Conservation (phyloP, 2,888 invertebrate genomes). For the Callyntrura sp. region DNA sequence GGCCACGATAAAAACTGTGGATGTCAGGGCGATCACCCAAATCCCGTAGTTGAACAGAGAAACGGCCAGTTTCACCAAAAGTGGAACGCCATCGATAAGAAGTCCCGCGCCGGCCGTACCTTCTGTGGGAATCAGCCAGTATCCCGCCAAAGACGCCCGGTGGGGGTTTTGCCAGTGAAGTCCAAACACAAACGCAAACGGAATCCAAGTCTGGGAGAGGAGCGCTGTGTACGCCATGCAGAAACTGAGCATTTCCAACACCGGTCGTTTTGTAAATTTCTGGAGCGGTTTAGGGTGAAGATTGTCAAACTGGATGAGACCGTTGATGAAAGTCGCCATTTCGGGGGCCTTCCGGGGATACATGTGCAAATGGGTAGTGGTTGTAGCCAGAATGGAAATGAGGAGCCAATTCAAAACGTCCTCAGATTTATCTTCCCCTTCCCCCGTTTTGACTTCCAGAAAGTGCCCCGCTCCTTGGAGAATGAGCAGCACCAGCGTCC, state of each 20-base stretch:
- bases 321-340: neutral
- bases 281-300: neutral
- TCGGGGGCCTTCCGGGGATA: neutral
- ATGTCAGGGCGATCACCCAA: neutral
- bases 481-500: too few species aligned
- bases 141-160: neutral
- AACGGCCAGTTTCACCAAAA: neutral
- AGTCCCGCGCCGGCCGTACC: too few species aligned
- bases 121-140: conserved; percentile 4
- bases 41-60: neutral
- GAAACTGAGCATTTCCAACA: neutral
- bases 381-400: too few species aligned
- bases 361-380: neutral
- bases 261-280: neutral
- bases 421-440: too few species aligned
- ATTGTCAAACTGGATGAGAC: neutral
- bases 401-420: too few species aligned
- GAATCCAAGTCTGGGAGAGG: neutral
- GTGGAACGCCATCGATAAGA: neutral
- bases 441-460: too few species aligned
- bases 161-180: neutral
- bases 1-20: too few species aligned
- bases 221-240: neutral
- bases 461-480: too few species aligned
- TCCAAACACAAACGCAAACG: neutral